phyloP scores from a whole-genome alignment of 2,888 invertebrate species.

The Oasisia sp. region DNA sequence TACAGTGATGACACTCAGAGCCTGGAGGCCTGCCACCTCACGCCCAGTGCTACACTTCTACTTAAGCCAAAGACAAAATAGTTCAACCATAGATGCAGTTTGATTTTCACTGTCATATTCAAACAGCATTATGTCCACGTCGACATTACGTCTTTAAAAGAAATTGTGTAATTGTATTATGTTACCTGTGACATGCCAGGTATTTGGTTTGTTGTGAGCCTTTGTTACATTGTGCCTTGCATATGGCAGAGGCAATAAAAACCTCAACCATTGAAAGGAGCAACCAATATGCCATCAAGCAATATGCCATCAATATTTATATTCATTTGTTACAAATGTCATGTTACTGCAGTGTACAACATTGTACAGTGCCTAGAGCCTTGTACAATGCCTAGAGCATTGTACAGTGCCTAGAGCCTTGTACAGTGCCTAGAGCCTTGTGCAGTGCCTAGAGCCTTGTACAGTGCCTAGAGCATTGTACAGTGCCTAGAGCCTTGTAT shows the following conservation, averaged over 20 bases:
- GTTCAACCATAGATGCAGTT: neutral
- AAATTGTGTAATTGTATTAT: neutral
- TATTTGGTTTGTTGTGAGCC: neutral
- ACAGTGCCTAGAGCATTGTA: too few relatives aligned
- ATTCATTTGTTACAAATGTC: too few relatives aligned
- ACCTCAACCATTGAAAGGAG: neutral
- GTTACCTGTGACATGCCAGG: neutral
- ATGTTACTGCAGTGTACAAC: too few relatives aligned
- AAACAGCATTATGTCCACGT: neutral
- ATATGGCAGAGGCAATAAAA: neutral
- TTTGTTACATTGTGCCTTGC: neutral
- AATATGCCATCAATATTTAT: too few relatives aligned
- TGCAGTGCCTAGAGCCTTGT: too few relatives aligned
- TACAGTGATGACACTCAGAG: constrained; percentile 52
- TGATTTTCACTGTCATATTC: neutral
- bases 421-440: too few relatives aligned
- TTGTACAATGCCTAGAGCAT: too few relatives aligned
- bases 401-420: too few relatives aligned
- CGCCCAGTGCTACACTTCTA: constrained; percentile 62
- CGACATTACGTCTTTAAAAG: neutral
- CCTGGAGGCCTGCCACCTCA: constrained; percentile 56
- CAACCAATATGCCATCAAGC: too few relatives aligned
- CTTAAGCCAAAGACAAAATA: constrained; percentile 35
- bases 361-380: too few relatives aligned
- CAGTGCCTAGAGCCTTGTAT: too few relatives aligned